Evolutionary conservation across 1,140 invertebrate genomes (phyloP).

Genomic region (Battus philenor): DNA sequence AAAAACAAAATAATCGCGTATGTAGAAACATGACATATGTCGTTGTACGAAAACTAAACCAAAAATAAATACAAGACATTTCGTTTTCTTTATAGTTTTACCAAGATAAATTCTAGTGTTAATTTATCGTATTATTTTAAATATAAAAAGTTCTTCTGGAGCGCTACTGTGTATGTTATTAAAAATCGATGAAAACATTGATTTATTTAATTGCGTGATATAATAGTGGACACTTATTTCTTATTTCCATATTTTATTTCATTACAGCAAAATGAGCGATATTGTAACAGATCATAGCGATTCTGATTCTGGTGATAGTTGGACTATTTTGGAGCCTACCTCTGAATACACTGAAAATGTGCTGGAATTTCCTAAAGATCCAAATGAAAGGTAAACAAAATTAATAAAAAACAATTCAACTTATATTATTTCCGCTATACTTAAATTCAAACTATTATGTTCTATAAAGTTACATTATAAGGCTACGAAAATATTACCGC

Average conservation of each 20-base stretch:
- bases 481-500: no score
- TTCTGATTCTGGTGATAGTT: conserved; percentile 66
- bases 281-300: conserved; percentile 48
- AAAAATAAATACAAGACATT: conserved; percentile 31
- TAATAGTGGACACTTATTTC: not conserved
- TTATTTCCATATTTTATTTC: not conserved
- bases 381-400: conserved; percentile 24
- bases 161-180: no score
- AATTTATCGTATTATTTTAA: conserved; percentile 17
- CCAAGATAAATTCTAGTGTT: conserved; percentile 40
- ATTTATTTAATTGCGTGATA: conserved; percentile 6
- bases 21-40: conserved; percentile 19
- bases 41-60: conserved; percentile 34
- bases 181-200: not conserved
- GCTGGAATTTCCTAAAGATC: conserved; percentile 30
- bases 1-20: conserved; percentile 13
- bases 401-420: no score
- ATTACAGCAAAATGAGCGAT: conserved; percentile 48
- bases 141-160: not conserved
- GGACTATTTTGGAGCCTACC: conserved; percentile 51
- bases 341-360: conserved; percentile 35
- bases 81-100: conserved; percentile 23
- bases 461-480: no score
- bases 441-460: not conserved
- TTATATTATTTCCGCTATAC: no score